Evolutionary conservation across 2,888 invertebrate genomes (phyloP).

Genomic region (Unio pictorum): DNA sequence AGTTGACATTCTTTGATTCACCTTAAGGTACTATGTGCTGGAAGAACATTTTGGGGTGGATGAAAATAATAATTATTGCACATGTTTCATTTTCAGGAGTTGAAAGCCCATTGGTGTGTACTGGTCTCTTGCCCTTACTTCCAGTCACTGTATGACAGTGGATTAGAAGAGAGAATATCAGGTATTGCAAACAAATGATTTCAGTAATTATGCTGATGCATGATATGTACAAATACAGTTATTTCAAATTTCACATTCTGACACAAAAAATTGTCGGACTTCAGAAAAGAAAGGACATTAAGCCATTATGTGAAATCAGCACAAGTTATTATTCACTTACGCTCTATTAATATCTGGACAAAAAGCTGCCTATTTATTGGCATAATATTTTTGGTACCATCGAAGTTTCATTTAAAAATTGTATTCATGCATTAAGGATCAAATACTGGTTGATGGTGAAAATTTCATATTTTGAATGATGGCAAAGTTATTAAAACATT

Average conservation of each 20-base stretch:
- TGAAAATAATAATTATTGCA: background rate
- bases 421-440: too few species aligned
- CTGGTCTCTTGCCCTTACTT: conserved; percentile 59
- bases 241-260: conserved; percentile 1
- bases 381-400: too few species aligned
- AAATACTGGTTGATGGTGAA: too few species aligned
- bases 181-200: conserved; percentile 27
- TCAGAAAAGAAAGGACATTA: too few species aligned
- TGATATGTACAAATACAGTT: background rate
- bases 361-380: too few species aligned
- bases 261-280: background rate
- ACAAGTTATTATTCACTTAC: too few species aligned
- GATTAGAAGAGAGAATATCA: conserved; percentile 46
- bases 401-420: too few species aligned
- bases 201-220: background rate
- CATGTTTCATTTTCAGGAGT: conserved; percentile 33
- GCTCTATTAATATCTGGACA: too few species aligned
- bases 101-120: conserved; percentile 60
- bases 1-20: too few species aligned
- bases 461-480: too few species aligned
- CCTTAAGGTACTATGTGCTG: background rate
- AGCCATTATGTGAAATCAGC: too few species aligned
- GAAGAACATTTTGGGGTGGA: background rate
- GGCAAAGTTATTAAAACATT: too few species aligned
- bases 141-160: conserved; percentile 55